Evolutionary conservation across 2,797 vertebrate genomes (phyloP).

Genomic region (Fistularia tabacaria): DNA sequence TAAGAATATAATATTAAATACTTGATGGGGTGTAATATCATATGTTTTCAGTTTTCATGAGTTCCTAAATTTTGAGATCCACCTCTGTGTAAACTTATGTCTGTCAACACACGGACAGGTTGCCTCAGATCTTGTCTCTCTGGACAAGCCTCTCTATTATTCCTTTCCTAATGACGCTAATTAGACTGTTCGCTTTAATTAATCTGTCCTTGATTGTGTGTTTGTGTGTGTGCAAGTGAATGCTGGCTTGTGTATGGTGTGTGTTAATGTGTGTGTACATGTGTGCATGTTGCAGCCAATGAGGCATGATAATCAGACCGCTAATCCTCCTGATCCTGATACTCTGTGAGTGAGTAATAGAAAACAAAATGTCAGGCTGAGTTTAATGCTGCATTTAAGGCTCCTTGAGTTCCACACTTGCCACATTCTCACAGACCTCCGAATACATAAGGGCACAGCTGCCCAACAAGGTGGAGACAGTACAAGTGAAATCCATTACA

Average conservation of each 20-base stretch:
- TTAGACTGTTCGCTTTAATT: conserved; percentile 72
- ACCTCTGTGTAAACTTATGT: conserved; percentile 7
- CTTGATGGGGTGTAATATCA: too few species aligned
- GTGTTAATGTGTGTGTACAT: conserved; percentile 4
- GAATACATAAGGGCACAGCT: conserved; percentile 6
- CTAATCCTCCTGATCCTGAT: conserved; percentile 43
- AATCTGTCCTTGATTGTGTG: conserved; percentile 62
- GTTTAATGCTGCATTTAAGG: conserved; percentile 9
- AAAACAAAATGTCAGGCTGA: conserved; percentile 36
- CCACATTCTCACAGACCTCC: conserved; percentile 11
- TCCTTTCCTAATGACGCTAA: conserved; percentile 68
- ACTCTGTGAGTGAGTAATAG: conserved; percentile 26
- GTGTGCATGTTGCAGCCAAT: conserved; percentile 9
- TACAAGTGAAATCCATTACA: conserved; percentile 48
- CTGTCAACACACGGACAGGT: conserved; percentile 46
- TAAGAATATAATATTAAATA: too few species aligned
- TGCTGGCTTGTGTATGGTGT: conserved; percentile 14
- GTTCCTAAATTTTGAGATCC: too few species aligned
- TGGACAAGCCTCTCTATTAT: conserved; percentile 60
- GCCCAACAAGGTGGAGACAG: conserved; percentile 34
- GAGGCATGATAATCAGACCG: conserved; percentile 51
- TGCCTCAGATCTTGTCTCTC: conserved; percentile 36
- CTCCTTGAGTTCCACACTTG: neutral
- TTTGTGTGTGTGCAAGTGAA: conserved; percentile 28
- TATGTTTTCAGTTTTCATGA: too few species aligned